These are phyloP conservation scores for Brachionus koreanus DNA, from an alignment of 1,140 invertebrate genomes.

Conservation along the genomic window DNA sequence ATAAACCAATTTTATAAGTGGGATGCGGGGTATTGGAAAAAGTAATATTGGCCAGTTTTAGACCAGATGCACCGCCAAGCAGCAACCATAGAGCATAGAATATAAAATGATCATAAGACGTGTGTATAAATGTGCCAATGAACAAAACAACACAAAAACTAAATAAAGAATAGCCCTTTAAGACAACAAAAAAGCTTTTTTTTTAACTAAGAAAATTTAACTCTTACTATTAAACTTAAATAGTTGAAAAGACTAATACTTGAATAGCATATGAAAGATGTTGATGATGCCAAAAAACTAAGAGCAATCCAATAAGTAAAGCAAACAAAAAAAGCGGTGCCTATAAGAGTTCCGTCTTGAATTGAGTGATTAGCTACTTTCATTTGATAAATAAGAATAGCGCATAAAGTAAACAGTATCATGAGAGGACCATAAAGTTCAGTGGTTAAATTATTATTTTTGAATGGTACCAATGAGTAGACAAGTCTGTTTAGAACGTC, in stretches of 20 bases:
- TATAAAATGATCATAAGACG: slow-evolving; percentile 56
- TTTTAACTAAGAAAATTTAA: slow-evolving; percentile 41
- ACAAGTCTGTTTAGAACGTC: slow-evolving; percentile 53
- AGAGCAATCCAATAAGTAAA: slow-evolving; percentile 59
- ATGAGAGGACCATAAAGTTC: slow-evolving; percentile 60
- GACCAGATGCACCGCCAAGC: slow-evolving; percentile 50
- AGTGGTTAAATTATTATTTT: slow-evolving; percentile 50
- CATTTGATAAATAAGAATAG: slow-evolving; percentile 59
- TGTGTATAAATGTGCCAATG: slow-evolving; percentile 56
- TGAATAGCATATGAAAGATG: slow-evolving; percentile 57
- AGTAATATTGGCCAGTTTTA: slow-evolving; percentile 47
- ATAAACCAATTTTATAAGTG: slow-evolving; percentile 54
- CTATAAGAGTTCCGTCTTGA: slow-evolving; percentile 59
- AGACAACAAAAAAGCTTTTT: background rate
- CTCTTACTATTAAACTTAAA: slow-evolving; percentile 54
- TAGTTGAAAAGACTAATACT: slow-evolving; percentile 54
- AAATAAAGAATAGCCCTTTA: slow-evolving; percentile 58
- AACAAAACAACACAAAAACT: slow-evolving; percentile 58
- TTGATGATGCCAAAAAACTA: slow-evolving; percentile 52
- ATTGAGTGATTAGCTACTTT: slow-evolving; percentile 57
- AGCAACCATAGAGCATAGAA: slow-evolving; percentile 57
- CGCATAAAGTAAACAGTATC: slow-evolving; percentile 58
- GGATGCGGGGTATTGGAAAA: slow-evolving; percentile 52
- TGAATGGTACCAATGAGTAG: slow-evolving; percentile 28
- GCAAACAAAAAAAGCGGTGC: slow-evolving; percentile 58